A percentile compares a stretch with the other conserved stretches of the same genome.
These are phyloP conservation scores for Oreotrochilus melanogaster DNA, from an alignment of 2,113 vertebrate species.

Conservation along the genomic window DNA sequence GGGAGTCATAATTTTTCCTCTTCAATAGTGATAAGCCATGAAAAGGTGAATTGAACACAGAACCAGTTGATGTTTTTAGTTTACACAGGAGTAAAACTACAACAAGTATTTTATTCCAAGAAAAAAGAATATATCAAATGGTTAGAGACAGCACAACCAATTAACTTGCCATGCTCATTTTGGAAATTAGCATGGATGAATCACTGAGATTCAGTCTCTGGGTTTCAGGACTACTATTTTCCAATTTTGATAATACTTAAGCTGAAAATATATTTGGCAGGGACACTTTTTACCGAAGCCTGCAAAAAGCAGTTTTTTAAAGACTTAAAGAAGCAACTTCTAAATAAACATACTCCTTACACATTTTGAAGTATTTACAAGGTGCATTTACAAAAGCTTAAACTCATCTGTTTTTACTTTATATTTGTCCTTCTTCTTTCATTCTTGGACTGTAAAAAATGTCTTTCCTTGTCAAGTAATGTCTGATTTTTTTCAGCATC, in stretches of 20 bases:
- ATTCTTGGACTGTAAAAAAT: not conserved
- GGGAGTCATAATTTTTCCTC: not conserved
- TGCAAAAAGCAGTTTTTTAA: not conserved
- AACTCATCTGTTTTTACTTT: not conserved
- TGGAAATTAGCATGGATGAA: not conserved
- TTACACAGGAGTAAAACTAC: not conserved
- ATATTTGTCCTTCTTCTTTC: not conserved
- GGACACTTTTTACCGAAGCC: not conserved
- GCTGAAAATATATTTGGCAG: not conserved
- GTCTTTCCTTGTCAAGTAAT: not conserved
- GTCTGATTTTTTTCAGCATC: not conserved
- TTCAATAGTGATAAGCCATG: not conserved
- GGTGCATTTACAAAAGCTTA: not conserved
- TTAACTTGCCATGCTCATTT: not conserved
- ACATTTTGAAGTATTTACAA: not conserved
- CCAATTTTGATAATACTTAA: not conserved
- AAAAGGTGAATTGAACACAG: not conserved
- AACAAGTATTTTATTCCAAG: not conserved
- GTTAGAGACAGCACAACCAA: not conserved
- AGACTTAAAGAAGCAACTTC: not conserved
- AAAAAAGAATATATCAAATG: not conserved
- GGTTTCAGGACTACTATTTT: not conserved
- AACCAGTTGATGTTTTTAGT: not conserved
- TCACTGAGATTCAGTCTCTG: not conserved
- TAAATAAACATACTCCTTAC: not conserved